These are phyloP conservation scores for Eristalis arbustorum DNA, from an alignment of 2,888 invertebrate genomes.

Conservation along the genomic window DNA sequence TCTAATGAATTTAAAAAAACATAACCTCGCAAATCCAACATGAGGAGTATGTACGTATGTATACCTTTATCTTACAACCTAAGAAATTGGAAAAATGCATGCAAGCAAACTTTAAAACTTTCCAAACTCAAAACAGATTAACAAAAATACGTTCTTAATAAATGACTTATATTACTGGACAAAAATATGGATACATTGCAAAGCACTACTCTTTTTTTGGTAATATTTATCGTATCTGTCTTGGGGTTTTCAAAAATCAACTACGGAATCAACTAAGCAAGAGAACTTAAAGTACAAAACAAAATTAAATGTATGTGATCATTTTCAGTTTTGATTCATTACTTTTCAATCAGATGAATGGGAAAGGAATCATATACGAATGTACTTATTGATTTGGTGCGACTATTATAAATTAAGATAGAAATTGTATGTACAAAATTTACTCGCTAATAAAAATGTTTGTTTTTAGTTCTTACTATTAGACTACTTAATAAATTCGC, in stretches of 20 bases:
- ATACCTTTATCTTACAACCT: slow-evolving; percentile 29
- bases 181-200: slow-evolving; percentile 33
- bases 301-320: slow-evolving; percentile 4
- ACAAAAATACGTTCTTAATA: slow-evolving; percentile 13
- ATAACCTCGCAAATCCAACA: slow-evolving; percentile 19
- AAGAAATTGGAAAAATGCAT: slow-evolving; percentile 27
- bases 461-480: slow-evolving; percentile 34
- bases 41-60: slow-evolving; percentile 5
- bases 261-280: slow-evolving; percentile 43
- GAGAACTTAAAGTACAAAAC: slow-evolving; percentile 8
- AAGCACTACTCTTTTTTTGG: slow-evolving; percentile 41
- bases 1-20: not conserved
- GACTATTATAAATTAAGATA: slow-evolving; percentile 34
- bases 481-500: slow-evolving; percentile 14
- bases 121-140: not conserved
- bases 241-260: slow-evolving; percentile 11
- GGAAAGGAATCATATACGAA: not conserved
- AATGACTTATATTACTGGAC: not conserved
- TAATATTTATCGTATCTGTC: slow-evolving; percentile 44
- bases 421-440: slow-evolving; percentile 47
- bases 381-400: slow-evolving; percentile 45
- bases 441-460: not conserved
- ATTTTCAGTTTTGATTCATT: not conserved
- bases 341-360: not conserved
- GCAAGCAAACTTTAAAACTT: slow-evolving; percentile 50